Conservation (phyloP, 1,140 invertebrate genomes). For the Philopotamus ludificatus region DNA sequence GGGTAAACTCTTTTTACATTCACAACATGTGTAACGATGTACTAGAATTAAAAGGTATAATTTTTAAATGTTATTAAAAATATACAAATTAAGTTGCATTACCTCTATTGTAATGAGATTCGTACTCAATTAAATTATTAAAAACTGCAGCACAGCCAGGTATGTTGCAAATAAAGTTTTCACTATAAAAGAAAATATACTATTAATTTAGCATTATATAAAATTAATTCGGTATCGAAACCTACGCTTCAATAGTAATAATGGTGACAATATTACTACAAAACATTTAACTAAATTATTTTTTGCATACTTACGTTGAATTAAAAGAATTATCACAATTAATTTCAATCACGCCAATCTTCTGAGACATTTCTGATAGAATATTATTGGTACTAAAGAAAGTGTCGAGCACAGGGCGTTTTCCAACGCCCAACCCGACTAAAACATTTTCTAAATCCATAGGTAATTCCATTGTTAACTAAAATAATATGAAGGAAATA, state of each 20-base stretch:
- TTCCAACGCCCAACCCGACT: constrained; percentile 44
- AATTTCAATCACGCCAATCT: constrained; percentile 49
- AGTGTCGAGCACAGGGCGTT: constrained; percentile 44
- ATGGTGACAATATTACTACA: too few species aligned
- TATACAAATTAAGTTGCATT: not conserved
- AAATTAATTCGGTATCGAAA: too few species aligned
- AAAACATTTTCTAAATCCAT: constrained; percentile 35
- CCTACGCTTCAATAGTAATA: too few species aligned
- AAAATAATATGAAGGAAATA: not conserved
- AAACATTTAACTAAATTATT: too few species aligned
- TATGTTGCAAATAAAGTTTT: constrained; percentile 45
- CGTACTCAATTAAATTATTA: constrained; percentile 46
- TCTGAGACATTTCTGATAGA: constrained; percentile 39
- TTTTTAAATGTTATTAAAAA: not conserved
- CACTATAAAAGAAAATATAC: constrained; percentile 42
- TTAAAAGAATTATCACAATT: constrained; percentile 49
- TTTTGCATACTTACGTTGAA: constrained; percentile 46
- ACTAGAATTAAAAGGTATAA: constrained; percentile 17
- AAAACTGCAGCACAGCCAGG: constrained; percentile 47
- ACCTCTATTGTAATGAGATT: constrained; percentile 49
- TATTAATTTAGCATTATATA: not conserved
- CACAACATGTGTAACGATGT: constrained; percentile 48
- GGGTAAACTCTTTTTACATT: constrained; percentile 61
- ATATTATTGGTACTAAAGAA: constrained; percentile 45
- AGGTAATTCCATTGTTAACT: constrained; percentile 6